Evolutionary conservation across 2,888 invertebrate genomes (phyloP).

Genomic region (Drosophila mimica): DNA sequence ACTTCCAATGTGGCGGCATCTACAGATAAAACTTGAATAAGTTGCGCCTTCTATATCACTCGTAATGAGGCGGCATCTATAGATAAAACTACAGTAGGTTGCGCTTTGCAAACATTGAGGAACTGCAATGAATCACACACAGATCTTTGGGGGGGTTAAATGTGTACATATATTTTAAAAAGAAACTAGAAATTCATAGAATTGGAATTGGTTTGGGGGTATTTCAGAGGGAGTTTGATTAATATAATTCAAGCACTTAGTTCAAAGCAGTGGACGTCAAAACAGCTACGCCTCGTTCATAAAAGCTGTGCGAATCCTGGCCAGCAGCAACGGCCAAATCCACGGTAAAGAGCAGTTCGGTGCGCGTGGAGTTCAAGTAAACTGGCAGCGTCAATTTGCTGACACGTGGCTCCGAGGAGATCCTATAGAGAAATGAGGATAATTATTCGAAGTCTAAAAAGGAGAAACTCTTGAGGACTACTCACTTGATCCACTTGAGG

Average conservation of each 20-base stretch:
- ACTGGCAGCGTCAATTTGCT: conserved; percentile 96
- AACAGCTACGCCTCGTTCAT: conserved; percentile 98
- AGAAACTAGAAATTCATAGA: not conserved
- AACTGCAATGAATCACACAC: conserved; percentile 7
- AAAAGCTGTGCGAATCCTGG: conserved; percentile 97
- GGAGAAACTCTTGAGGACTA: conserved; percentile 2
- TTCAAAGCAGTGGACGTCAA: conserved; percentile 96
- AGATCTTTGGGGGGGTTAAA: conserved; percentile 37
- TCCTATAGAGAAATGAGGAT: conserved; percentile 67
- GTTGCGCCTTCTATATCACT: not conserved
- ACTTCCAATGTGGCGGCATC: not conserved
- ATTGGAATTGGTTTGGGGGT: not conserved
- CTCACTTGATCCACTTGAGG: conserved; percentile 94
- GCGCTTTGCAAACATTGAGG: conserved; percentile 21
- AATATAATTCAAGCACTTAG: conserved; percentile 84
- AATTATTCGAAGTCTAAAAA: not conserved
- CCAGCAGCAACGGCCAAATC: conserved; percentile 96
- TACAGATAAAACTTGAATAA: not conserved
- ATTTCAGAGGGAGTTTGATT: not conserved
- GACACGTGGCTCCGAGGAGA: conserved; percentile 85
- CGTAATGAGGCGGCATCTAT: conserved; percentile 2
- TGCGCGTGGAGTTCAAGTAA: conserved; percentile 97
- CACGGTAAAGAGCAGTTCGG: conserved; percentile 97
- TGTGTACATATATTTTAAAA: conserved; percentile 27
- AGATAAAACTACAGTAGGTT: not conserved